A percentile compares a stretch with the other conserved stretches of the same genome.
phyloP scores from a whole-genome alignment of 2,113 vertebrate species.

The Struthidea cinerea region DNA sequence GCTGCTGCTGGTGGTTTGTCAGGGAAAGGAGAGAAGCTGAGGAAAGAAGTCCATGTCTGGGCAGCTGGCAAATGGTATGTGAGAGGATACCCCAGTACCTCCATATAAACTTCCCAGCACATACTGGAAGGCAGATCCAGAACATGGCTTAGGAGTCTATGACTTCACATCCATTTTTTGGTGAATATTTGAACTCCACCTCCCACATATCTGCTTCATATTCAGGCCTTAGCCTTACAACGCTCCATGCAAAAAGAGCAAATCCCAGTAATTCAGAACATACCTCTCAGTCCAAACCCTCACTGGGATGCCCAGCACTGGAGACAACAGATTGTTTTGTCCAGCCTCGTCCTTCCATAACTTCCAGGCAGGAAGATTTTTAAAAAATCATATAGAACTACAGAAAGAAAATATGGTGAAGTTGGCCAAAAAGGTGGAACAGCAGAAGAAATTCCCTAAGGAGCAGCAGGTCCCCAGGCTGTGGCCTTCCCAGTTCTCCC shows the following conservation, averaged over 20 bases:
- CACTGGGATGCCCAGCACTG: not conserved
- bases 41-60: not conserved
- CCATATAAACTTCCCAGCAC: not conserved
- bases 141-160: not conserved
- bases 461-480: not conserved
- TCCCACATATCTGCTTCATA: accelerated
- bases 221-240: not conserved
- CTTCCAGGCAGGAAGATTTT: not conserved
- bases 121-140: not conserved
- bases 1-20: not conserved
- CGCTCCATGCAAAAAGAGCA: not conserved
- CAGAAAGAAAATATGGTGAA: not conserved
- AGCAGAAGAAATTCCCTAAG: not conserved
- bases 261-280: not conserved
- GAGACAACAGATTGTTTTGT: not conserved
- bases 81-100: not conserved
- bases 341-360: not conserved
- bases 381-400: not conserved
- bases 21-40: not conserved
- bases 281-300: not conserved
- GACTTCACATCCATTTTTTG: not conserved
- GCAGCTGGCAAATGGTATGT: not conserved
- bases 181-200: not conserved
- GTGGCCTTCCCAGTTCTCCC: not conserved
- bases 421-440: not conserved